Conservation (phyloP, 2,797 vertebrate genomes). For the Sternarchorhynchus goeldii region DNA sequence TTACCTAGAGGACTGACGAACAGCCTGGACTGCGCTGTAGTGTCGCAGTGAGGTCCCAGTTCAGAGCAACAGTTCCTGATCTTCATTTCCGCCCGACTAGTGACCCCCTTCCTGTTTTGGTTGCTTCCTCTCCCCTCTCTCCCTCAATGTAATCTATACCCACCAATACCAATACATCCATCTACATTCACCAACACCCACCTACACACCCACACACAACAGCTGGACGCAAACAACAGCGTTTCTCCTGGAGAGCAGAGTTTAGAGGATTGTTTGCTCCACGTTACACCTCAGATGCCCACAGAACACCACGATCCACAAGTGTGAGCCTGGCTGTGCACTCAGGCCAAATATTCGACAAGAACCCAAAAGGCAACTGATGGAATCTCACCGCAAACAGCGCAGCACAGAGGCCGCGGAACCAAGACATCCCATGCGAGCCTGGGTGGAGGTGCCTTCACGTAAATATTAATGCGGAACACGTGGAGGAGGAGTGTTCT, state of each 20-base stretch:
- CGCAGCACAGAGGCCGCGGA: too few species aligned
- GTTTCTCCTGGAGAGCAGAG: slow-evolving; percentile 6
- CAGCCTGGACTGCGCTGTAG: too few species aligned
- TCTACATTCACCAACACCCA: background rate
- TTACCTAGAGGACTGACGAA: too few species aligned
- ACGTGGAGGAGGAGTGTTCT: background rate
- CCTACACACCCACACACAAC: background rate
- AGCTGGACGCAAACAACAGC: background rate
- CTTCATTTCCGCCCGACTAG: too few species aligned
- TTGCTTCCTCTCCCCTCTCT: too few species aligned
- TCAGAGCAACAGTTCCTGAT: too few species aligned
- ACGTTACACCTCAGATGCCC: slow-evolving; percentile 47
- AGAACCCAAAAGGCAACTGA: background rate
- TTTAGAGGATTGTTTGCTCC: slow-evolving; percentile 4
- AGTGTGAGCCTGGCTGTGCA: slow-evolving; percentile 8
- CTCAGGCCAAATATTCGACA: slow-evolving; percentile 13
- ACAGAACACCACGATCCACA: slow-evolving; percentile 32
- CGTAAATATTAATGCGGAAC: slow-evolving; percentile 17
- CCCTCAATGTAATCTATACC: too few species aligned
- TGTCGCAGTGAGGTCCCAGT: too few species aligned
- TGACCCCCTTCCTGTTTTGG: too few species aligned
- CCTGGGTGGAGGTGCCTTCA: background rate
- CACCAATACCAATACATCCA: too few species aligned
- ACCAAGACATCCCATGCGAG: too few species aligned
- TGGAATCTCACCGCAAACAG: background rate